Percentiles rank a stretch among this genome's conserved stretches.
Conservation (phyloP, 2,888 invertebrate species). For the Maniola hyperantus region DNA sequence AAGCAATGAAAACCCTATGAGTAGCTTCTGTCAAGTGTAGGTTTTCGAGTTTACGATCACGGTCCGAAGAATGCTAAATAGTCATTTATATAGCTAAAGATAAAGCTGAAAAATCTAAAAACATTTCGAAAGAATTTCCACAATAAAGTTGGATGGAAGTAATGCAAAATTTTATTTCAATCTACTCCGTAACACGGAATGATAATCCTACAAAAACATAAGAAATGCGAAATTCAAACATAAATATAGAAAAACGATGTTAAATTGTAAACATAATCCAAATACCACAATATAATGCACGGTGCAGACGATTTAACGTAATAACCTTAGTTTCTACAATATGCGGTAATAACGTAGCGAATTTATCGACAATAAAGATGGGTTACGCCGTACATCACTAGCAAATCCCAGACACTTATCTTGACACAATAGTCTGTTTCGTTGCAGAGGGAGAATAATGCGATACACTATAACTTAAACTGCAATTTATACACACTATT, state of each 20-base stretch:
- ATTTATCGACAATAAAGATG: constrained; percentile 33
- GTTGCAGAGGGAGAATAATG: constrained; percentile 49
- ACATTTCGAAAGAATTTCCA: constrained; percentile 11
- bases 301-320: constrained; percentile 5
- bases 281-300: constrained; percentile 9
- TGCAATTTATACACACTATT: constrained; percentile 19
- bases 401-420: constrained; percentile 49
- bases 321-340: constrained; percentile 17
- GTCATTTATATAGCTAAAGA: constrained; percentile 3
- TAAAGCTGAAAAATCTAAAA: constrained; percentile 5
- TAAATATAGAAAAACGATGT: constrained; percentile 11
- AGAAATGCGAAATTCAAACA: background rate
- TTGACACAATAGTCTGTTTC: constrained; percentile 55
- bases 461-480: constrained; percentile 20
- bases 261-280: constrained; percentile 12
- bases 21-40: constrained; percentile 3
- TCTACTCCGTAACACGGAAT: constrained; percentile 7
- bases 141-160: background rate
- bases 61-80: constrained; percentile 13
- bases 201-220: constrained; percentile 7
- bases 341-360: constrained; percentile 25
- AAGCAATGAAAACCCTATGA: constrained; percentile 7
- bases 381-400: constrained; percentile 45
- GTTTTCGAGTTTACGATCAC: constrained; percentile 12
- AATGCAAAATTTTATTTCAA: constrained; percentile 11